Evolutionary conservation across 2,888 invertebrate species (phyloP), one percentile per base, ranked within the genome.

Genomic region (Ormyrus nitidulus): DNA sequence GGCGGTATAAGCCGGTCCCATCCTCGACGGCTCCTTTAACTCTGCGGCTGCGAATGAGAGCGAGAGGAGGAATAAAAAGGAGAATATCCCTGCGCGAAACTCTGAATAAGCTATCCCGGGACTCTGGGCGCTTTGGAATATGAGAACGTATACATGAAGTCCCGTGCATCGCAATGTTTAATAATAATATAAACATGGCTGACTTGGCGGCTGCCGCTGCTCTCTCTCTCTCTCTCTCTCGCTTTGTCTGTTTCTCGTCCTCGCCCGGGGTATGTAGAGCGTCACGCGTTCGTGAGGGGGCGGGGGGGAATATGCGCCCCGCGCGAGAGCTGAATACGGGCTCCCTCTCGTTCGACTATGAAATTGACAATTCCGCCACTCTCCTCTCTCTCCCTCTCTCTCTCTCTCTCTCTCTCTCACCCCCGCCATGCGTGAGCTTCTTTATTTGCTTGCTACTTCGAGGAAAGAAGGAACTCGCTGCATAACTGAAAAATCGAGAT

Each of bases 121-220:
- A 34, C 11, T 68, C 72, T 68, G 80, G 82, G 84, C 83, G 82
- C 83, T 58, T 76, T 49, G 49, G 80, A 82, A 83, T 83, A 83
- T 83, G 81, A 85, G 85, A 87, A 87, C 83, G 84, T 86, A 87
- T 86, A 86, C 86, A 85, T 86, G 85, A 86, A 84, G 83, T 65
- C 53, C 58, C 62, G 83, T 65, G 84, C 84, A 82, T 85, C 83
- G 86, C 85, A 85, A 86, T 86, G 87, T 86, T 87, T 86, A 86
- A 87, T 87, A 87, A 87, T 87, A 87, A 87, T 86, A 86, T 87
- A 87, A 87, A 87, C 85, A 86, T 83, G 71, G 72, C 72, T 68
- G 74, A 78, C 73, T 79, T 79, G 65, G 53, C 64, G 8, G 8
- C 4, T 34, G 34, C 34, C 34, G 34, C 34, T 34, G 49, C 68